Evolutionary conservation across 1,140 invertebrate genomes (phyloP), one percentile per base, ranked within the genome.

Genomic region (Saccostrea cuccullata): DNA sequence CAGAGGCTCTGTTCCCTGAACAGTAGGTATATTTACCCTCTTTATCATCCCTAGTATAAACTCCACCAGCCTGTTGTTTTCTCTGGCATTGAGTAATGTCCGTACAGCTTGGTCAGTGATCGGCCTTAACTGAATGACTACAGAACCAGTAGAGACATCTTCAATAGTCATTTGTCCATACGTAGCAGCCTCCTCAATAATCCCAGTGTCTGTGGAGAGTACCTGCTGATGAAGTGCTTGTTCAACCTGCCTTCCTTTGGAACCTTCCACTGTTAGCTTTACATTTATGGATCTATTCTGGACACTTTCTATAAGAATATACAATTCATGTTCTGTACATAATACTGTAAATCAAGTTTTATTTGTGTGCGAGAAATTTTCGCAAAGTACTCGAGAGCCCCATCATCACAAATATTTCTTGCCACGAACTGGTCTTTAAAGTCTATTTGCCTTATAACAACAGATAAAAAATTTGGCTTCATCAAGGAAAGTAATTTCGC

Each of bases 61-160:
- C 15, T 77, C 70, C 70, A 77, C 70, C 30, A 77, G 30, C 26
- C 26, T 77, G 70, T 77, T 77, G 70, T 77, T 77, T 26, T 77
- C 70, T 13, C 70, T 77, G 11, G 30, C 70, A 77, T 77, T 77
- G 26, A 77, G 70, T 26, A 77, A 30, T 12, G 70, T 30, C 26
- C 36, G 70, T 13, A 77, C 70, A 30, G 70, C 70, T 77, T 77
- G 26, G 26, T 77, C 70, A 30, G 70, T 77, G 26, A 77, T 26
- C 5, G 70, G 70, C 30, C 70, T 77, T 36, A 77, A 77, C 23
- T 77, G 70, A 3, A 77, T 26, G 11, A 77, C 70, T 5, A 77
- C 30, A 36, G 70, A 77, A 77, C 70, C 70, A 77, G 70, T 15
- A 36, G 70, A 26, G 13, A 77, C 26, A 77, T 13, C 70, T 30